Conservation (phyloP, 2,888 invertebrate species). For the Brenthis daphne region DNA sequence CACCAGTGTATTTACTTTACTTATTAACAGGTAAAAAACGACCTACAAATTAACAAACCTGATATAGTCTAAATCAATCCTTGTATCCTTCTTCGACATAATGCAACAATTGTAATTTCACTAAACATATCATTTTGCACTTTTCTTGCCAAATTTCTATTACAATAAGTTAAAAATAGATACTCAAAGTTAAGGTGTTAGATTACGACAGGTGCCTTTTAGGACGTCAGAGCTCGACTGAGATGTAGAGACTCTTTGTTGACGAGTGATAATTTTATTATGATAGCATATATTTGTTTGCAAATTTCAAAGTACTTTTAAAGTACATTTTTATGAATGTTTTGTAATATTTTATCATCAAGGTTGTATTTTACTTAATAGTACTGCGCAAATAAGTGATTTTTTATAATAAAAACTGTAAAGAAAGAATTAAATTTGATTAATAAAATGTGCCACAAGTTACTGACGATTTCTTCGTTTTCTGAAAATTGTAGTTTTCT, state of each 20-base stretch:
- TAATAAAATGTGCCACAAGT: too few relatives aligned
- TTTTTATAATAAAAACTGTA: too few relatives aligned
- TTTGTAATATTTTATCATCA: slow-evolving; percentile 7
- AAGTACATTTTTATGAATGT: neutral
- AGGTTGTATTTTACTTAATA: neutral
- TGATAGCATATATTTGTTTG: slow-evolving; percentile 47
- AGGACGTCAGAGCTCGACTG: slow-evolving; percentile 8
- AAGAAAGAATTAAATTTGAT: too few relatives aligned
- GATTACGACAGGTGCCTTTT: slow-evolving; percentile 5
- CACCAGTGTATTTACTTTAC: too few relatives aligned
- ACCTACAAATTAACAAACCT: neutral
- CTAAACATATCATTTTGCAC: slow-evolving; percentile 20
- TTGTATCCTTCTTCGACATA: slow-evolving; percentile 13
- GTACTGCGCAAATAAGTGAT: neutral
- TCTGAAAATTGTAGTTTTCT: too few relatives aligned
- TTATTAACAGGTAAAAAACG: slow-evolving; percentile 26
- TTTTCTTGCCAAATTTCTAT: slow-evolving; percentile 12
- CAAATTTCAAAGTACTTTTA: slow-evolving; percentile 4
- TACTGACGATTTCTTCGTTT: too few relatives aligned
- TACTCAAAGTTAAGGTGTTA: neutral
- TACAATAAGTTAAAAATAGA: neutral
- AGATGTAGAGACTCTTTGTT: slow-evolving; percentile 44
- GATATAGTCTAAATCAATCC: neutral
- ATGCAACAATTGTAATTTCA: slow-evolving; percentile 16
- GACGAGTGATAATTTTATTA: slow-evolving; percentile 56